phyloP scores from a whole-genome alignment of 1,140 invertebrate species.

The Tigriopus japonicus region DNA sequence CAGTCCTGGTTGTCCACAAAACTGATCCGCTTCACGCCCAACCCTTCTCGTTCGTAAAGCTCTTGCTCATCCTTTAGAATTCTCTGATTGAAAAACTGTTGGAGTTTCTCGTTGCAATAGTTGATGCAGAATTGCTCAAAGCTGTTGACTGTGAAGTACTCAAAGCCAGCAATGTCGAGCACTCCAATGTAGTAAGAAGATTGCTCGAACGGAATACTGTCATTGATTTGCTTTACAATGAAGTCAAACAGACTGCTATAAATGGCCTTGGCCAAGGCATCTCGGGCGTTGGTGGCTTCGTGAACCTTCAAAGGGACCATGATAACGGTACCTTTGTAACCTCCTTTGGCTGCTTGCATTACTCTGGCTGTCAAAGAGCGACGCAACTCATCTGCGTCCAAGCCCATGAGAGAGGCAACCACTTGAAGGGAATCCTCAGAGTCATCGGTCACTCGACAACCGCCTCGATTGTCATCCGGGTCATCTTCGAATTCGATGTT shows the following conservation, averaged over 20 bases:
- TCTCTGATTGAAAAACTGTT: conserved; percentile 90
- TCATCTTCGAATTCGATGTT: conserved; percentile 86
- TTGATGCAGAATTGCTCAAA: conserved; percentile 64
- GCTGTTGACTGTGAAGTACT: conserved; percentile 86
- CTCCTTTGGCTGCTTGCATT: conserved; percentile 80
- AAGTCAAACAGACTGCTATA: conserved; percentile 90
- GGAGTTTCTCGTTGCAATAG: conserved; percentile 50
- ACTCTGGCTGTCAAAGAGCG: conserved; percentile 69
- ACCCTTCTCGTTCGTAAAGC: conserved; percentile 76
- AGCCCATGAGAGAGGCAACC: conserved; percentile 52
- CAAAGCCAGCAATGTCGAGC: conserved; percentile 93
- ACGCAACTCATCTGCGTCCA: conserved; percentile 60
- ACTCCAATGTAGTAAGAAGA: conserved; percentile 74
- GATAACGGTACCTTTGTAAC: conserved; percentile 81
- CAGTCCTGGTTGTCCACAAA: conserved; percentile 72
- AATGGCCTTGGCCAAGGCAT: conserved; percentile 87
- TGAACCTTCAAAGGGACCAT: conserved; percentile 88
- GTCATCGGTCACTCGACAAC: neutral
- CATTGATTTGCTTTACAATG: conserved; percentile 78
- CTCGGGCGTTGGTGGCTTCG: conserved; percentile 76
- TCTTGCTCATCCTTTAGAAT: conserved; percentile 87
- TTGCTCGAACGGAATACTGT: conserved; percentile 65
- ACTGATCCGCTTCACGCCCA: conserved; percentile 79
- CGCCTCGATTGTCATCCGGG: conserved; percentile 58
- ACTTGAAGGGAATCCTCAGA: conserved; percentile 46